Percentiles rank a stretch among this genome's conserved stretches.
These are phyloP conservation scores for Petaurus breviceps DNA, from an alignment of 2,113 vertebrate species.

Conservation along the genomic window DNA sequence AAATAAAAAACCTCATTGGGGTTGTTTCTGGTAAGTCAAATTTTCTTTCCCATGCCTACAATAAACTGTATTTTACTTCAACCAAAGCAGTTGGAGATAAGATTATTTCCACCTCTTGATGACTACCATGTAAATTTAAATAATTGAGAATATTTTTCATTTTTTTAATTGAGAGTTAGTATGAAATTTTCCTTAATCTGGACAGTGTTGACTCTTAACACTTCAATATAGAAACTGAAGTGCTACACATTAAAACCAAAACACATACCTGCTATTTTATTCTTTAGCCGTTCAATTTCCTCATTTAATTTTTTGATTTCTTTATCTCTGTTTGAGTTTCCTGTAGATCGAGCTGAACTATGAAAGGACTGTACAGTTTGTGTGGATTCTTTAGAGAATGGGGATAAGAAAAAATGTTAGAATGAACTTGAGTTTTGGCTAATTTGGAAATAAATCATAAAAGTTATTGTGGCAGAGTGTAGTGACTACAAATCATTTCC, in stretches of 20 bases:
- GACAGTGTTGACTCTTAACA: neutral
- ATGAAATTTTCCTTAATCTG: neutral
- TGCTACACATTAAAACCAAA: neutral
- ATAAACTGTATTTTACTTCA: too few species aligned
- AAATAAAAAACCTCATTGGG: neutral
- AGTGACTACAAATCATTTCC: accelerated
- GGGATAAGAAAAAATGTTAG: conserved; percentile 20
- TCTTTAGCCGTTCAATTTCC: conserved; percentile 95
- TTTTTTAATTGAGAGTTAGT: neutral
- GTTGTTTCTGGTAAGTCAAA: neutral
- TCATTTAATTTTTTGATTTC: conserved; percentile 97
- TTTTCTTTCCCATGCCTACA: neutral
- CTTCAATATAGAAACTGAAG: neutral
- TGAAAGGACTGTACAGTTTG: conserved; percentile 90
- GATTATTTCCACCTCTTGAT: neutral
- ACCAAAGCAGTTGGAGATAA: neutral
- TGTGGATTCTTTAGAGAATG: conserved; percentile 88
- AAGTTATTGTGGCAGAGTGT: neutral
- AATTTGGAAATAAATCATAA: neutral
- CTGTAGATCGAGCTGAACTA: conserved; percentile 84
- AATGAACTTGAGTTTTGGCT: neutral
- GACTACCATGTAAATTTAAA: neutral
- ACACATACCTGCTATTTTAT: conserved; percentile 91
- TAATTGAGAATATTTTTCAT: neutral
- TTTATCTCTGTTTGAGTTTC: conserved; percentile 89